phyloP scores from a whole-genome alignment of 2,797 vertebrate species.

The Lindbergichthys nudifrons region DNA sequence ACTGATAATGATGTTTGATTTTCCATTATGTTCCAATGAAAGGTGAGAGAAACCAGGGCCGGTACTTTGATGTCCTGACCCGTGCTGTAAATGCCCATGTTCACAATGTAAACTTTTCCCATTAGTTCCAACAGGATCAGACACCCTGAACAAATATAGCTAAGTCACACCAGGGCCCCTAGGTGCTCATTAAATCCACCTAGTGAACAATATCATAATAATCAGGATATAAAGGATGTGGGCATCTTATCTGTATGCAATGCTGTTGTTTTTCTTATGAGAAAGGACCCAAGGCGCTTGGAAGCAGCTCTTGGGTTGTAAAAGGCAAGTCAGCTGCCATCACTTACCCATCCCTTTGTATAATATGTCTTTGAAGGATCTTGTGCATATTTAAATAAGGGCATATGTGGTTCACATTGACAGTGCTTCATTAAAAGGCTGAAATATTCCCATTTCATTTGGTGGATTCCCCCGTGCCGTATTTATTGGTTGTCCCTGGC shows the following conservation, averaged over 20 bases:
- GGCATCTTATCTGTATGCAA: constrained; percentile 63
- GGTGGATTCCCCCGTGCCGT: constrained; percentile 69
- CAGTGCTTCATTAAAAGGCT: constrained; percentile 80
- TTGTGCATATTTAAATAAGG: constrained; percentile 71
- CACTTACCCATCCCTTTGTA: constrained; percentile 65
- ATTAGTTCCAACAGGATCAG: constrained; percentile 58
- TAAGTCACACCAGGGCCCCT: constrained; percentile 51
- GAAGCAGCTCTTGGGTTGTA: constrained; percentile 65
- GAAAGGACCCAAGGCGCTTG: constrained; percentile 57
- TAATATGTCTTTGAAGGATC: constrained; percentile 73
- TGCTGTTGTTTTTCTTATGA: constrained; percentile 62
- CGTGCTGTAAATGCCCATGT: constrained; percentile 58
- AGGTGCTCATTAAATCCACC: constrained; percentile 71
- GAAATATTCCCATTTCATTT: constrained; percentile 80
- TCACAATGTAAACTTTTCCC: constrained; percentile 63
- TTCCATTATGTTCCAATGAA: constrained; percentile 79
- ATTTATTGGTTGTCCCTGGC: constrained; percentile 82
- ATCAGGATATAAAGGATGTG: constrained; percentile 69
- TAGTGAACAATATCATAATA: constrained; percentile 64
- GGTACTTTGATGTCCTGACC: constrained; percentile 55
- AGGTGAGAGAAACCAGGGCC: constrained; percentile 64
- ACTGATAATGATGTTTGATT: constrained; percentile 85
- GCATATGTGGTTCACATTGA: constrained; percentile 62
- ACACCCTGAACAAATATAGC: constrained; percentile 50
- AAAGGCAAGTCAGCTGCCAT: constrained; percentile 67